phyloP scores from a whole-genome alignment of 2,113 vertebrate genomes.

The Leptobrachium leishanense region DNA sequence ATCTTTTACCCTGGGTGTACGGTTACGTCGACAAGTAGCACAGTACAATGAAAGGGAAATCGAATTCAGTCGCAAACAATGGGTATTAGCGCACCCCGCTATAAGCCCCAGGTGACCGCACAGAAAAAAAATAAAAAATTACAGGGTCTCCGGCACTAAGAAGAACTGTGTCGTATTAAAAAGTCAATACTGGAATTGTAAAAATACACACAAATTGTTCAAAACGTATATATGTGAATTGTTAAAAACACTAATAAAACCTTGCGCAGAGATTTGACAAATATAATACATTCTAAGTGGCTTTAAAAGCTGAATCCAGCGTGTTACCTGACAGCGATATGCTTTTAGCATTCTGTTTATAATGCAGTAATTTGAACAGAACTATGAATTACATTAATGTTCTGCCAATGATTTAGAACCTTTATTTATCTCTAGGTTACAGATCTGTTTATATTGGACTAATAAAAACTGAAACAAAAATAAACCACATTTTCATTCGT shows the following conservation, averaged over 20 bases:
- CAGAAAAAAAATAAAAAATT: slow-evolving; percentile 44
- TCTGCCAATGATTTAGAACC: not conserved
- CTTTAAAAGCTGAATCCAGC: slow-evolving; percentile 24
- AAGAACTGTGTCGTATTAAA: not conserved
- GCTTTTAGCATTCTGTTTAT: not conserved
- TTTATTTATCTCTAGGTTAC: not conserved
- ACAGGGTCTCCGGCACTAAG: slow-evolving; percentile 36
- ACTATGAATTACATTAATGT: not conserved
- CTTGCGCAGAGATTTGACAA: slow-evolving; percentile 21
- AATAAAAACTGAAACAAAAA: too few species aligned
- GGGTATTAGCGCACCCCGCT: slow-evolving; percentile 48
- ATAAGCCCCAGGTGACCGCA: slow-evolving; percentile 45
- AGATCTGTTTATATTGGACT: not conserved
- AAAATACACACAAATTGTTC: slow-evolving; percentile 31
- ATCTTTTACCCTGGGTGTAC: slow-evolving; percentile 49
- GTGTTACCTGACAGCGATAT: slow-evolving; percentile 18
- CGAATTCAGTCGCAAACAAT: slow-evolving; percentile 63
- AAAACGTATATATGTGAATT: slow-evolving; percentile 35
- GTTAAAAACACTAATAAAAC: slow-evolving; percentile 39
- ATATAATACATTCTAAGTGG: slow-evolving; percentile 30
- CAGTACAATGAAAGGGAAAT: slow-evolving; percentile 64
- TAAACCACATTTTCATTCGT: too few species aligned
- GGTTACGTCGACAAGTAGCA: slow-evolving; percentile 42
- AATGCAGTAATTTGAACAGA: not conserved
- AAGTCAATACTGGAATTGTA: not conserved